These are phyloP conservation scores for Lithophane semibrunnea DNA, from an alignment of 2,888 invertebrate species.

Conservation along the genomic window DNA sequence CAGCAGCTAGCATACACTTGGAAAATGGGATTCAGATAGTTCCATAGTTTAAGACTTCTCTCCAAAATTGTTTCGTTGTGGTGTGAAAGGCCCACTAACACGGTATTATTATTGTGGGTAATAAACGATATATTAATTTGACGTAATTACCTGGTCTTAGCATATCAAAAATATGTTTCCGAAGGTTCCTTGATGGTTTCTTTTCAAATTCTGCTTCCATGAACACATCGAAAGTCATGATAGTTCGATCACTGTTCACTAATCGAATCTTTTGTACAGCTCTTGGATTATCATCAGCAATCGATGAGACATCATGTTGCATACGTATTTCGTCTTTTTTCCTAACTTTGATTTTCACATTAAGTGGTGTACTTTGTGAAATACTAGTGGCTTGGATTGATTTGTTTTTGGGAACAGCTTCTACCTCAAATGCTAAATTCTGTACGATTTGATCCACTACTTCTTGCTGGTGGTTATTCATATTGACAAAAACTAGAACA, in stretches of 20 bases:
- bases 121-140: neutral
- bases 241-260: conserved; percentile 83
- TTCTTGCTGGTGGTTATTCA: conserved; percentile 70
- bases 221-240: conserved; percentile 83
- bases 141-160: conserved; percentile 50
- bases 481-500: conserved; percentile 57
- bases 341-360: conserved; percentile 81
- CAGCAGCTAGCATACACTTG: neutral
- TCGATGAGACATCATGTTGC: conserved; percentile 70
- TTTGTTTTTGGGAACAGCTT: conserved; percentile 76
- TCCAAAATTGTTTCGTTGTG: neutral
- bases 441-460: conserved; percentile 74
- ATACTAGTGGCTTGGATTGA: conserved; percentile 39
- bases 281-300: conserved; percentile 57
- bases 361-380: conserved; percentile 75
- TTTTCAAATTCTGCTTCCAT: conserved; percentile 77
- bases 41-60: neutral
- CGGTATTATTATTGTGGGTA: neutral
- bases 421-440: conserved; percentile 81
- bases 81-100: neutral
- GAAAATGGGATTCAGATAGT: neutral
- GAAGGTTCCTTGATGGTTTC: conserved; percentile 70
- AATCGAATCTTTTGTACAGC: conserved; percentile 73
- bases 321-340: conserved; percentile 74
- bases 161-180: conserved; percentile 61